Evolutionary conservation across 2,797 vertebrate species (phyloP), one percentile per base, ranked within the genome.

Genomic region (Parambassis ranga): DNA sequence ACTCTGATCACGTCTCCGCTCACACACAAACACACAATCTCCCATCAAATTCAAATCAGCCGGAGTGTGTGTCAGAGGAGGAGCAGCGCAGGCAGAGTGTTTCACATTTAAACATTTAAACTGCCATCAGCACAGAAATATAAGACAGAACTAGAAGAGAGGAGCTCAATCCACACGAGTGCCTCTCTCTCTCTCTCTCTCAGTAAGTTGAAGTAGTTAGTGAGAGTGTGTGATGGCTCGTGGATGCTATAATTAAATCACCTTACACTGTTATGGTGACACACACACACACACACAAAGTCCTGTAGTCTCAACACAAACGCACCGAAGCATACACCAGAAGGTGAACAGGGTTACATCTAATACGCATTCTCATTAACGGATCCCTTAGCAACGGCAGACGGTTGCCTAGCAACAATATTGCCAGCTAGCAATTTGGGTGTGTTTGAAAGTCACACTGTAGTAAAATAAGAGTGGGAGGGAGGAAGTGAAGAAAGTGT

Each of bases 361-460:
- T 15, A 47, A 59, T 57, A 32, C 16, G 3, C 30, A 10, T 65
- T 53, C 56, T 65, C 58, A 56, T 72, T 50, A 71, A 64, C 46
- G 26, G 19, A 49, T 81, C 2, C 55, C 75, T 70, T 67, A 71
- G 77, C 75, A 79, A 81, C 70, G 0, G 50, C 67, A 51, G 67
- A 35, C 3, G 38, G 71, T 82, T 69, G 65, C 75, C 44, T 71
- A 51, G 77, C 58, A 77, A 79, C 77, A 76, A 41, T 20, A 43
- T 62, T 39, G 28, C 43, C 56, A 56, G 53, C 28, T 61, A 64
- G 61, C 22, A 15, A 37, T 50, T 56, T 52, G 63, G 64, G 61
- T 78, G 61, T 79, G 75, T 42, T 71, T 39, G 35, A 38, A 74
- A 83, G 66, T 85, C 63, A 61, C 39, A 57, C 38, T 49, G 57